These are phyloP conservation scores for Macrosiphum euphorbiae DNA, from an alignment of 2,888 invertebrate species.

Conservation along the genomic window DNA sequence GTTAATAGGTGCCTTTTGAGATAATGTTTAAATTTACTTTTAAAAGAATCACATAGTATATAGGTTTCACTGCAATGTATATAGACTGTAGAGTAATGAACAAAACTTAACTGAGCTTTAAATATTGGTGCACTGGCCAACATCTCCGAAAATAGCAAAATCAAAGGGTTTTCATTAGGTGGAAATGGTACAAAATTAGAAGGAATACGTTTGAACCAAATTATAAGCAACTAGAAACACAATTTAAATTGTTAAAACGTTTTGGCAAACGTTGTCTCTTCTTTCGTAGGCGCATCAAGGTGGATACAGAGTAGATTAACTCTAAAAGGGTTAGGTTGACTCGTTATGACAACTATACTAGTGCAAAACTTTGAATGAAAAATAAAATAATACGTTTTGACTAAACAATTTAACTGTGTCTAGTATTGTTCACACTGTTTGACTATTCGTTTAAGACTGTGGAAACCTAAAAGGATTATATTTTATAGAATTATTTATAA, in stretches of 20 bases:
- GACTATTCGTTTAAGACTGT: background rate
- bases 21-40: background rate
- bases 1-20: background rate
- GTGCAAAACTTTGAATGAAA: background rate
- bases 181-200: background rate
- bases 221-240: background rate
- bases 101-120: background rate
- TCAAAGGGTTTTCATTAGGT: background rate
- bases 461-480: background rate
- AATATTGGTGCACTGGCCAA: background rate
- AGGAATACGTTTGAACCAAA: background rate
- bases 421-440: background rate
- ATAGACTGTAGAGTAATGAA: background rate
- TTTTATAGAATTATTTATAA: background rate
- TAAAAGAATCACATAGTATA: background rate
- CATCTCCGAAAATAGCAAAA: background rate
- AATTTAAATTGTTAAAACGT: background rate
- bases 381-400: background rate
- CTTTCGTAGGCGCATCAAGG: background rate
- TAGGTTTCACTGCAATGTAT: background rate
- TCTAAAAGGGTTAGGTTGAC: no score
- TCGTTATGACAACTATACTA: background rate
- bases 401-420: background rate
- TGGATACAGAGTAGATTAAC: background rate
- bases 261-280: background rate